Evolutionary conservation across 1,140 invertebrate species (phyloP).

Genomic region (Lasioglossum albipes): DNA sequence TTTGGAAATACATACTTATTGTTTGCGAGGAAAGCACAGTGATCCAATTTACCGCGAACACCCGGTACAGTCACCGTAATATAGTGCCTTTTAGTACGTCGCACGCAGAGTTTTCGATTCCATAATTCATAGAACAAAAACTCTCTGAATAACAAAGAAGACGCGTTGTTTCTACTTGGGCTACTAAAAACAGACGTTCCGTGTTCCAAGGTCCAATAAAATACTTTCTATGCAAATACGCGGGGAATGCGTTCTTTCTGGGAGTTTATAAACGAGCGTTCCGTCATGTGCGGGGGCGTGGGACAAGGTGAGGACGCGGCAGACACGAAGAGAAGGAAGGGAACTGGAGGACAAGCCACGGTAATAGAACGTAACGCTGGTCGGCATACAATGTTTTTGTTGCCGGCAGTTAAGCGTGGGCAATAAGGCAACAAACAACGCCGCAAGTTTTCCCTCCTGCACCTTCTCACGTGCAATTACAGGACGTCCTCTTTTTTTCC

Average conservation of each 20-base stretch:
- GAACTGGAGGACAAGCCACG: constrained; percentile 19
- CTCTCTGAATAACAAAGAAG: background rate
- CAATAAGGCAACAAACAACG: constrained; percentile 51
- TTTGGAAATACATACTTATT: too few relatives aligned
- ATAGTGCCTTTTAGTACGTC: too few relatives aligned
- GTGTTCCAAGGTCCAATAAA: background rate
- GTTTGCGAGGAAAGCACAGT: too few relatives aligned
- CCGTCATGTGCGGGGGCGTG: background rate
- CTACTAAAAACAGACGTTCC: background rate
- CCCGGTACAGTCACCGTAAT: too few relatives aligned
- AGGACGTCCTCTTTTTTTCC: background rate
- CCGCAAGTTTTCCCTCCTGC: constrained; percentile 15
- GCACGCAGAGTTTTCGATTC: background rate
- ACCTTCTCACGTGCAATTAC: constrained; percentile 35
- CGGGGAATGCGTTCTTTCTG: constrained; percentile 6
- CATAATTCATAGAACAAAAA: background rate
- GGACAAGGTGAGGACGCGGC: background rate
- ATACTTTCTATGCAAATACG: constrained; percentile 26
- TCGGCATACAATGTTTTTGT: constrained; percentile 42
- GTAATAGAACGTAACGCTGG: constrained; percentile 41
- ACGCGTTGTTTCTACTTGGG: background rate
- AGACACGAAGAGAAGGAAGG: background rate
- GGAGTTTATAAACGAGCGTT: constrained; percentile 17
- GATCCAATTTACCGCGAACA: too few relatives aligned
- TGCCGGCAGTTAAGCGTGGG: constrained; percentile 34